Conservation (phyloP, 1,140 invertebrate genomes). For the Philopotamus ludificatus region DNA sequence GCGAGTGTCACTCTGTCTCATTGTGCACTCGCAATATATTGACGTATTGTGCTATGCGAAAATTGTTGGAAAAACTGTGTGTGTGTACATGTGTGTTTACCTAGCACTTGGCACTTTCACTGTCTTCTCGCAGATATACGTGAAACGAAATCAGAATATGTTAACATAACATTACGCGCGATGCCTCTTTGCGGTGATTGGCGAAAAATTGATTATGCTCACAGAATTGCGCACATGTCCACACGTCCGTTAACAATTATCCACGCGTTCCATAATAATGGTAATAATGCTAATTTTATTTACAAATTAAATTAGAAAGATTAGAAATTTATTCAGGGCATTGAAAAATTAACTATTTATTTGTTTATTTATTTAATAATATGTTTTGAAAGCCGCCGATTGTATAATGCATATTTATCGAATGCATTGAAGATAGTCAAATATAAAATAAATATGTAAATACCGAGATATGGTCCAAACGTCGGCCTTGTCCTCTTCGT, state of each 20-base stretch:
- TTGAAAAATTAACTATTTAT: neutral
- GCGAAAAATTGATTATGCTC: neutral
- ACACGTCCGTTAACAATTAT: neutral
- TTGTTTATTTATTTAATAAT: neutral
- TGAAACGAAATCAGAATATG: constrained; percentile 17
- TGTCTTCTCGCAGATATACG: neutral
- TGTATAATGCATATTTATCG: too few species aligned
- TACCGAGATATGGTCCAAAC: too few species aligned
- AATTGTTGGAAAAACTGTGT: neutral
- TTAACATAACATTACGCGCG: constrained; percentile 10
- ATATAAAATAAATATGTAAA: too few species aligned
- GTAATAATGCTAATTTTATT: neutral
- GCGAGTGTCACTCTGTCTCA: neutral
- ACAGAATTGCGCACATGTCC: neutral
- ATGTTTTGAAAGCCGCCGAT: too few species aligned
- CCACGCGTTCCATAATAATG: neutral
- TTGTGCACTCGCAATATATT: neutral
- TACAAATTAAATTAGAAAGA: neutral
- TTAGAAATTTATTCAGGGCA: neutral
- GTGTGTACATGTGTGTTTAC: neutral
- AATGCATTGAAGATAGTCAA: too few species aligned
- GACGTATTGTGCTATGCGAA: neutral
- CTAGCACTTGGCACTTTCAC: constrained; percentile 1
- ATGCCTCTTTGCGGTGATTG: neutral
- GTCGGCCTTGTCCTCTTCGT: too few species aligned